A percentile compares a stretch with the other conserved stretches of the same genome.
phyloP scores from a whole-genome alignment of 2,888 invertebrate genomes.

The Cheilosia grossa region DNA sequence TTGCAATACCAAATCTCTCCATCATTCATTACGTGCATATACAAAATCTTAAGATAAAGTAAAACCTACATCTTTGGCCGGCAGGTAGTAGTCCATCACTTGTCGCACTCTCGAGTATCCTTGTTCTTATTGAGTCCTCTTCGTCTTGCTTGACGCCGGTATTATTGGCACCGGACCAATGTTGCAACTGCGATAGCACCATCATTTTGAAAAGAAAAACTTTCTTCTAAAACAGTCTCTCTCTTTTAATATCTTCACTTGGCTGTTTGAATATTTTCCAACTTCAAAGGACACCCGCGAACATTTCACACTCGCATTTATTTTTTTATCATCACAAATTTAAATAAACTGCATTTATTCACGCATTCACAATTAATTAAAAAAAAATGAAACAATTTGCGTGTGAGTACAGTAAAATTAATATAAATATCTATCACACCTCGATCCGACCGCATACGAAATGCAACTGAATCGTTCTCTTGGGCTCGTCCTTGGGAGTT shows the following conservation, averaged over 20 bases:
- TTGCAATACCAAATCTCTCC: too few species aligned
- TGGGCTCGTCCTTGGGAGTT: slow-evolving; percentile 71
- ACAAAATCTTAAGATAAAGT: background rate
- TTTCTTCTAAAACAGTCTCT: slow-evolving; percentile 7
- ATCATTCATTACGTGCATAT: too few species aligned
- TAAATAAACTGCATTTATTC: slow-evolving; percentile 11
- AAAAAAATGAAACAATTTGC: slow-evolving; percentile 7
- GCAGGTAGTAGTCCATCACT: slow-evolving; percentile 41
- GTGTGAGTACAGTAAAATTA: background rate
- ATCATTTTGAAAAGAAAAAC: slow-evolving; percentile 73
- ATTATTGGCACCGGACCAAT: slow-evolving; percentile 65
- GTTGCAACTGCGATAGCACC: slow-evolving; percentile 76
- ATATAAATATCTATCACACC: slow-evolving; percentile 70
- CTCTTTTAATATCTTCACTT: too few species aligned
- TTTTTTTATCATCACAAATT: slow-evolving; percentile 36
- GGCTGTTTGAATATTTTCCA: too few species aligned
- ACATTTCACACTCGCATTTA: background rate
- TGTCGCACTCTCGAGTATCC: slow-evolving; percentile 66
- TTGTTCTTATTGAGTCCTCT: slow-evolving; percentile 47
- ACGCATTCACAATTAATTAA: slow-evolving; percentile 4
- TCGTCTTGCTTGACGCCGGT: slow-evolving; percentile 42
- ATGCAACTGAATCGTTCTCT: slow-evolving; percentile 78
- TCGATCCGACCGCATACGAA: slow-evolving; percentile 78
- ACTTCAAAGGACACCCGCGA: slow-evolving; percentile 28
- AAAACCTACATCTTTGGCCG: background rate